Base-by-base conservation (phyloP, 2,113 vertebrate species). In the Rallus limicola region DNA sequence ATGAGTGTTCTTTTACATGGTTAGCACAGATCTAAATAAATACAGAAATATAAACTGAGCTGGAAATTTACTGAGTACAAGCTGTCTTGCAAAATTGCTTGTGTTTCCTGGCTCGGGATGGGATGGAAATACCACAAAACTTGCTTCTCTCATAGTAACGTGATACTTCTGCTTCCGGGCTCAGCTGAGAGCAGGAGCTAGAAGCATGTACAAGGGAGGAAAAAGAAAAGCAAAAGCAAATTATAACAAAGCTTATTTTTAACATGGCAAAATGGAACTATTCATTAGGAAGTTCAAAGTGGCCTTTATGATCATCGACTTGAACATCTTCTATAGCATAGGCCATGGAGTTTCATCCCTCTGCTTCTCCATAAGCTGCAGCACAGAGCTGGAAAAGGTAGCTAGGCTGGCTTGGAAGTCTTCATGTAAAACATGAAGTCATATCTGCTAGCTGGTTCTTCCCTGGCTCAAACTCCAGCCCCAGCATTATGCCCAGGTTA, bases 1-100 rank as follows among this genome's bases (percentile, higher is more conserved):
- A 75, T 83, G 88, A 78, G 90, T 56, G 48, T 65, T 81, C 24
- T 93, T 88, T 80, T 81, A 94, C 80, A 71, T 50, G 62, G 86
- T 68, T 88, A 94, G 71, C 64, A 88, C 52, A 67, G 83, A 88
- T 75, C 77, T 78, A 94, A 96, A 86, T 92, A 97, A 96, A 93
- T 83, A 92, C 65, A 92, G 84, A 94, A 94, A 90, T 84, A 82
- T 34, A 96, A 97, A 96, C 90, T 13, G 28, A 93, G 77, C 77
- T 97, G 93, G 96, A 96, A 94, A 94, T 84, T 92, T 96, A 96
- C 96, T 91, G 95, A 96, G 92, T 79, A 94, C 83, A 89, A 71
- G 62, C 83, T 67, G 92, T 94, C 96, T 96, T 96, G 96, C 95
- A 96, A 94, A 96, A 95, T 55, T 96, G 95, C 89, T 88, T 88